phyloP scores from a whole-genome alignment of 2,888 invertebrate species.

The Stenodera caucasica region DNA sequence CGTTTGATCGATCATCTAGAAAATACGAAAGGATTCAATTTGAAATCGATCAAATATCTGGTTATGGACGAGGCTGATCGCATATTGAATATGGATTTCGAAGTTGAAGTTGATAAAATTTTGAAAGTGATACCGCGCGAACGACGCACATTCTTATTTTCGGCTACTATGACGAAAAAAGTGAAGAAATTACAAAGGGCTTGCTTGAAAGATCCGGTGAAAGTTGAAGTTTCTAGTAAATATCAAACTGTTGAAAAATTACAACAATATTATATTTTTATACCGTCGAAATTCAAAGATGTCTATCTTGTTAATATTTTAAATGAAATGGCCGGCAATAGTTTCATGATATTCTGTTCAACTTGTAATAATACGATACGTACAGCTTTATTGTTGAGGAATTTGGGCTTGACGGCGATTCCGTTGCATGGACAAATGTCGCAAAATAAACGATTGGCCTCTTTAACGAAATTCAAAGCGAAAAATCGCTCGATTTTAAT shows the following conservation, averaged over 20 bases:
- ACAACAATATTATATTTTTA: slow-evolving; percentile 91
- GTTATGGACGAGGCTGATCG: slow-evolving; percentile 99
- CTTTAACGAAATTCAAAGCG: slow-evolving; percentile 94
- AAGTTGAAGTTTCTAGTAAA: slow-evolving; percentile 94
- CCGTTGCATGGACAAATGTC: slow-evolving; percentile 99
- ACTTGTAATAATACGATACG: slow-evolving; percentile 93
- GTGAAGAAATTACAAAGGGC: slow-evolving; percentile 95
- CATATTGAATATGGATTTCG: slow-evolving; percentile 99
- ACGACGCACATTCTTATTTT: slow-evolving; percentile 90
- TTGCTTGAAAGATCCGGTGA: slow-evolving; percentile 90
- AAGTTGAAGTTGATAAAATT: slow-evolving; percentile 96
- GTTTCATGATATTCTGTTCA: slow-evolving; percentile 95
- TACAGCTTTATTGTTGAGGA: slow-evolving; percentile 84
- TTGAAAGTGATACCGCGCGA: slow-evolving; percentile 89
- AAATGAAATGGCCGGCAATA: slow-evolving; percentile 93
- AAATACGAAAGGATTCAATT: slow-evolving; percentile 96
- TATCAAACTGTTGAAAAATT: slow-evolving; percentile 98
- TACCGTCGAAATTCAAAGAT: slow-evolving; percentile 51
- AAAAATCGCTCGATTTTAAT: slow-evolving; percentile 93
- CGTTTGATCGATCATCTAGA: slow-evolving; percentile 94
- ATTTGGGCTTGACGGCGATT: slow-evolving; percentile 90
- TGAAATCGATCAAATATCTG: slow-evolving; percentile 54
- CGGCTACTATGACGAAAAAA: slow-evolving; percentile 99
- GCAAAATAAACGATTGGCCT: slow-evolving; percentile 93
- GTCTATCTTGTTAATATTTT: slow-evolving; percentile 93